Conservation (phyloP, 2,888 invertebrate species). For the Parelbella ahira region DNA sequence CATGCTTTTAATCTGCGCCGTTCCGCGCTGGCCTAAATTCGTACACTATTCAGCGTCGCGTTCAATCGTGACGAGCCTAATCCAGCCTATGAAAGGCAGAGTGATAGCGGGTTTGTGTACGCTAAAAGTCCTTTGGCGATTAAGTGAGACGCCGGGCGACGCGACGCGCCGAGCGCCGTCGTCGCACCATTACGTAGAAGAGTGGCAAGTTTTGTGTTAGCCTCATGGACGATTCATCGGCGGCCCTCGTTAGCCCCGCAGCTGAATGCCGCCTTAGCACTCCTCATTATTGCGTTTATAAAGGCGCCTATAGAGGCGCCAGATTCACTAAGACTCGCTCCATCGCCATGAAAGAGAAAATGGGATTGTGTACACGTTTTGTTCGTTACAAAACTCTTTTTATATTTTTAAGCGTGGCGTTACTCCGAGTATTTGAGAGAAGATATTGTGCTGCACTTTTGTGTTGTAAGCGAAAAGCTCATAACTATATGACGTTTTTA, state of each 20-base stretch:
- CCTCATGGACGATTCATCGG: slow-evolving; percentile 75
- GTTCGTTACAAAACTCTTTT: slow-evolving; percentile 61
- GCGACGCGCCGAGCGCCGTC: slow-evolving; percentile 27
- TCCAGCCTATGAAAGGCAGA: slow-evolving; percentile 65
- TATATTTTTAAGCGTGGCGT: slow-evolving; percentile 39
- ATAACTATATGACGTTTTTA: slow-evolving; percentile 46
- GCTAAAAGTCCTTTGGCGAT: slow-evolving; percentile 69
- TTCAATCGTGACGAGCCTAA: slow-evolving; percentile 59
- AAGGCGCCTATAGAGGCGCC: slow-evolving; percentile 70
- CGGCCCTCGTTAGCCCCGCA: slow-evolving; percentile 70
- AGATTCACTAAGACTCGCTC: slow-evolving; percentile 73
- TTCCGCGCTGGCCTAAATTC: slow-evolving; percentile 54
- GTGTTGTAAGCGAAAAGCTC: slow-evolving; percentile 33
- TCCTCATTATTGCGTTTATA: slow-evolving; percentile 80
- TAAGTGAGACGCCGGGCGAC: slow-evolving; percentile 38
- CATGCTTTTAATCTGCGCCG: slow-evolving; percentile 38
- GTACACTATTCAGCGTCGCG: slow-evolving; percentile 61
- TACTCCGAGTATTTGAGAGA: slow-evolving; percentile 34
- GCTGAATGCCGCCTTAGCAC: slow-evolving; percentile 74
- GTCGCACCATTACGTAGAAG: slow-evolving; percentile 37
- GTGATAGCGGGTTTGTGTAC: slow-evolving; percentile 57
- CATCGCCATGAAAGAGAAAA: slow-evolving; percentile 72
- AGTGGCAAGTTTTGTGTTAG: slow-evolving; percentile 75
- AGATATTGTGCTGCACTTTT: slow-evolving; percentile 39
- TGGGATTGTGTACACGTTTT: slow-evolving; percentile 75